phyloP scores from a whole-genome alignment of 1,140 invertebrate species.

The Drosophila mojavensis region DNA sequence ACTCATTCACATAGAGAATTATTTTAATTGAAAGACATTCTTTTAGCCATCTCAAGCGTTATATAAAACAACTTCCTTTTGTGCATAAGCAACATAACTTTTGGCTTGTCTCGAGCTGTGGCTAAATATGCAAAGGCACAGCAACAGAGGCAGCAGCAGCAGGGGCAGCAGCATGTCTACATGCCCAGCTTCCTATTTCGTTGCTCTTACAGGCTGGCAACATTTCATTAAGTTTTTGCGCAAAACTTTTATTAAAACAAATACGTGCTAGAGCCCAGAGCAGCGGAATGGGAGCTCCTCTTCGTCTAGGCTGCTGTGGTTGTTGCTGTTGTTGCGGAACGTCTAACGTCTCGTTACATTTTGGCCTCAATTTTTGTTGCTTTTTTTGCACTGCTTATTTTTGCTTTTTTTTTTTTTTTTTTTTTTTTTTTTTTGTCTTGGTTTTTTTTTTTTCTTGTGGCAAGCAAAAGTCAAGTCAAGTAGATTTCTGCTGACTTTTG shows the following conservation, averaged over 20 bases:
- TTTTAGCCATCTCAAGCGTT: conserved; percentile 67
- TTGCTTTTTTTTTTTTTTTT: conserved; percentile 18
- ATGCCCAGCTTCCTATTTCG: conserved; percentile 12
- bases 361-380: conserved; percentile 73
- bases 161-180: conserved; percentile 22
- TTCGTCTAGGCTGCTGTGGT: background rate
- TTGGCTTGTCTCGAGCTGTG: conserved; percentile 49
- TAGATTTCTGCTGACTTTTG: conserved; percentile 76
- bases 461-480: conserved; percentile 79
- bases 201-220: conserved; percentile 52
- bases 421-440: conserved; percentile 25
- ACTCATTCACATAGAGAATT: conserved; percentile 48
- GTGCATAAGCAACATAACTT: conserved; percentile 56
- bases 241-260: conserved; percentile 83
- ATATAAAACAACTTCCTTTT: conserved; percentile 79
- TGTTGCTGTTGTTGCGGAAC: conserved; percentile 6
- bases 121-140: conserved; percentile 46
- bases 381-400: conserved; percentile 40
- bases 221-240: conserved; percentile 82
- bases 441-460: conserved; percentile 46
- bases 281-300: conserved; percentile 2
- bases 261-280: conserved; percentile 65
- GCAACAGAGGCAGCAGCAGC: background rate
- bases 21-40: conserved; percentile 79
- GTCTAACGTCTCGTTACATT: conserved; percentile 72